Base-by-base conservation (phyloP, 2,113 vertebrate species). In the Cyphomyrus discorhynchus region DNA sequence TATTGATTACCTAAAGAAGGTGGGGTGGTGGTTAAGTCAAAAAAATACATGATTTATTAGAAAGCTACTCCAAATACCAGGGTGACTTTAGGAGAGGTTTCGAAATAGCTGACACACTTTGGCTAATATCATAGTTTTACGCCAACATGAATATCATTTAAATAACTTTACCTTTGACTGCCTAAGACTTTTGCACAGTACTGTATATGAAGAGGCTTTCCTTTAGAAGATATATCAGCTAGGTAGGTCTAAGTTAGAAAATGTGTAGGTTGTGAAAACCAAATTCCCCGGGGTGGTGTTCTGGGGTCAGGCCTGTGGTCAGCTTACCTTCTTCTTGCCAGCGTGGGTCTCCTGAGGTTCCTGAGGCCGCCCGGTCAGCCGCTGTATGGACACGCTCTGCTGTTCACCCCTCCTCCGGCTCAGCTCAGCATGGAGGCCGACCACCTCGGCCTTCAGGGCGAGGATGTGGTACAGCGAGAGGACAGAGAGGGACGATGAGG, bases 361-460 rank as follows among this genome's bases (percentile, higher is more conserved):
- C 77, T 17, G 74, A 8, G 50, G 50, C n/a, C 9, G 24, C 10
- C 58, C 42, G n/a, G 19, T 10, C 24, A 47, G 91, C 93, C 47
- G 94, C 91, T 91, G 92, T 92, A 58, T 89, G 89, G 85, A 15
- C 89, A 24, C 56, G 92, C 92, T 21, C 90, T 46, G 93, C 42
- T 93, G 92, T 53, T 95, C 94, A 49, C 93, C 92, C 91, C 93
- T 94, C 91, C 92, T 93, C 86, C 92, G 93, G 77, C 49, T 90
- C 50, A 95, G 91, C 77, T 97, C 94, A 0, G 91, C 95, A 87
- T 92, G 96, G 89, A 99, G 95, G 45, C 92, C 93, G 85, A 95
- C 95, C 90, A 99, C 95, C 92, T 99, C 97, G 2, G 96, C 96
- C 93, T 97, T 96, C 92, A 99, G 95, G 15, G 92, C 93, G 91